Evolutionary conservation across 1,140 invertebrate species (phyloP), one percentile per base, ranked within the genome.

Genomic region (Drosophila willistoni): DNA sequence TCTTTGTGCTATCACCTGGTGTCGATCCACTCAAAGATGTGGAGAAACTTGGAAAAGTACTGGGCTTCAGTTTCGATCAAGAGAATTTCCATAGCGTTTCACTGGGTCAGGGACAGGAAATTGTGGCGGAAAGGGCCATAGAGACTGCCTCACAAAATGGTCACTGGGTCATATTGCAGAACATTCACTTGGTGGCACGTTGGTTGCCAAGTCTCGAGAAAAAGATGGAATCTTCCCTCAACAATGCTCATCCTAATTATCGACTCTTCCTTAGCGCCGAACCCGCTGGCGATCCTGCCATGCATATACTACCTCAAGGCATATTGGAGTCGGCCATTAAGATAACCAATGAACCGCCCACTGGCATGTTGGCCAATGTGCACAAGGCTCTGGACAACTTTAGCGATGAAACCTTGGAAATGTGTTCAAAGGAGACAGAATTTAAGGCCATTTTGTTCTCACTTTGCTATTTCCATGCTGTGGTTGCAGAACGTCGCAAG

Each of bases 301-400:
- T 93, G 71, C 94, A 94, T 64, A 94, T 94, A 13, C 93, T 95
- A 19, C 94, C 94, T 0, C 94, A 96, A 93, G 98, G 98, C 61
- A 96, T 99, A 77, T 92, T 99, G 5, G 98, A 99, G 92, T 96
- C 97, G 0, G 96, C 97, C 0, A 98, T 99, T 83, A 99, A 99
- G 93, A 98, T 99, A 42, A 98, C 98, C 0, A 99, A 99, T 85
- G 98, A 99, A 92, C 97, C 98, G 4, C 98, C 98, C 0, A 97
- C 96, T 22, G 98, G 98, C 51, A 98, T 99, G 96, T 94, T 94
- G 92, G 97, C 98, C 0, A 99, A 99, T 92, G 94, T 98, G 19
- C 97, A 98, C 91, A 98, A 98, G 93, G 96, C 98, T 12, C 91
- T 99, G 36, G 96, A 98, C 87, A 98, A 98, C 93, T 99, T 99